Evolutionary conservation across 53 echinoderm and acorn worm genomes (phyloP).

Genomic region (Echinarachnius parma): DNA sequence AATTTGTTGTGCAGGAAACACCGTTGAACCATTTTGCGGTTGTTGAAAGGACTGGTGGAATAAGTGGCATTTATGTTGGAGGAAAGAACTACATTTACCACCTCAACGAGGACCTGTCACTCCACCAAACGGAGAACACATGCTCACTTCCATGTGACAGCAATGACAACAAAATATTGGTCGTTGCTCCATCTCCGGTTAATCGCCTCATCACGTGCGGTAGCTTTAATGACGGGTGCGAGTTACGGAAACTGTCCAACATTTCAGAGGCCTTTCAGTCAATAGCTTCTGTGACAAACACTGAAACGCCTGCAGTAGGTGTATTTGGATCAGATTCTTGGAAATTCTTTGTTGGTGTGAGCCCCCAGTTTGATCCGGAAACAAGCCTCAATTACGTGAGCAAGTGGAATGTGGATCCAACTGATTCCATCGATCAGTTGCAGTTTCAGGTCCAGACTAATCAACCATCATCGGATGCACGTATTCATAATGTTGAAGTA

Average conservation of each 20-base stretch:
- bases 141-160: too few species aligned
- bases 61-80: too few species aligned
- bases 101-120: too few species aligned
- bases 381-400: background rate
- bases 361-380: background rate
- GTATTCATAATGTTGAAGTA: background rate
- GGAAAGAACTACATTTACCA: too few species aligned
- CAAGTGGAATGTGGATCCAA: background rate
- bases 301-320: slow-evolving; percentile 11
- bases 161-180: slow-evolving; percentile 17
- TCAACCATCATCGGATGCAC: background rate
- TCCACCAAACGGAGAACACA: too few species aligned
- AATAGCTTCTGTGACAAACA: background rate
- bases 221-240: background rate
- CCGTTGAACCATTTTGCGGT: too few species aligned
- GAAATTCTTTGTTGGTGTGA: slow-evolving; percentile 2
- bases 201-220: slow-evolving; percentile 17
- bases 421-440: too few species aligned
- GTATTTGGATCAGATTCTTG: background rate
- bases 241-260: background rate
- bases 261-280: background rate
- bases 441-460: background rate
- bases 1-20: too few species aligned
- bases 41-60: too few species aligned
- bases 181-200: background rate